Percentiles rank a stretch among this genome's conserved stretches.
These are phyloP conservation scores for Ooceraea biroi DNA, from an alignment of 1,140 invertebrate species.

Conservation along the genomic window DNA sequence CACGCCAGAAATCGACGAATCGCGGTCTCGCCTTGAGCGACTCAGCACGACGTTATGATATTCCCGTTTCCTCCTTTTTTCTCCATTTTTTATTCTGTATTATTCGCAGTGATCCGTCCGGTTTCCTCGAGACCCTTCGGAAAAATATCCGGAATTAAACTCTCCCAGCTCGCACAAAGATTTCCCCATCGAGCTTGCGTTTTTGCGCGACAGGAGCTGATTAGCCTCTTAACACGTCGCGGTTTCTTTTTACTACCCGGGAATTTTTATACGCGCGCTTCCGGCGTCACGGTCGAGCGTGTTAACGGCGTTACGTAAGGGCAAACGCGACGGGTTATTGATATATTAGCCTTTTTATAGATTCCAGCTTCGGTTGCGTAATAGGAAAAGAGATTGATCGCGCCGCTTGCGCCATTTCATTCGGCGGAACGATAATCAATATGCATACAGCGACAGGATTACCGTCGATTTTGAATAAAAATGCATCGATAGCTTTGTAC, in stretches of 20 bases:
- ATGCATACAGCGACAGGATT: constrained; percentile 48
- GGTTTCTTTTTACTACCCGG: neutral
- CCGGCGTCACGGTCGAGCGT: neutral
- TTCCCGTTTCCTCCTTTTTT: too few species aligned
- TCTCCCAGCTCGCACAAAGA: neutral
- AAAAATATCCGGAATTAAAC: neutral
- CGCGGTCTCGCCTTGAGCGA: too few species aligned
- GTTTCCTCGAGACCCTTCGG: too few species aligned
- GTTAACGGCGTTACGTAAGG: constrained; percentile 7
- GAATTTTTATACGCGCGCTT: constrained; percentile 14
- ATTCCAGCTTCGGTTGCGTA: neutral
- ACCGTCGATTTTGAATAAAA: constrained; percentile 58
- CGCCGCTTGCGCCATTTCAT: constrained; percentile 43
- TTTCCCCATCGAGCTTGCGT: neutral
- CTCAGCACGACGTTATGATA: too few species aligned
- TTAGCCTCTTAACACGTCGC: neutral
- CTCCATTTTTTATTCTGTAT: too few species aligned
- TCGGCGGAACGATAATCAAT: constrained; percentile 52
- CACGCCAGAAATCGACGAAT: neutral
- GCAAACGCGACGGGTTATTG: constrained; percentile 26
- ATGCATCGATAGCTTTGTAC: constrained; percentile 59
- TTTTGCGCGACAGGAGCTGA: neutral
- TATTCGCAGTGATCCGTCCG: too few species aligned
- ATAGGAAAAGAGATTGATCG: constrained; percentile 50
- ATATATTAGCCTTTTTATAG: constrained; percentile 41